A percentile compares a stretch with the other conserved stretches of the same genome.
Conservation (phyloP, 2,888 invertebrate species). For the Cinara cedri region DNA sequence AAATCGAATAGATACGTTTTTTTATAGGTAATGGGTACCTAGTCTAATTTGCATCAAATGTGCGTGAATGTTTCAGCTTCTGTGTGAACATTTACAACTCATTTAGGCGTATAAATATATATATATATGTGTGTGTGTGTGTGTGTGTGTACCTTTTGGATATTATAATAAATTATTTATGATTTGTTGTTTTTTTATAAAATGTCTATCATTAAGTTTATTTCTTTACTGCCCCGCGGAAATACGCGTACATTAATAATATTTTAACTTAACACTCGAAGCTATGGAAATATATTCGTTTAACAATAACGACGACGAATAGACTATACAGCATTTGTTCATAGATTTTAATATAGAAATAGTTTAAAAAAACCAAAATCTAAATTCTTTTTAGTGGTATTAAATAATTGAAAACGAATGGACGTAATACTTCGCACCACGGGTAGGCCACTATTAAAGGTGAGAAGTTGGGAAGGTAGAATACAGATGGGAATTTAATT, state of each 20-base stretch:
- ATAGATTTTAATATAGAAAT: too few species aligned
- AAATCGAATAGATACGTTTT: slow-evolving; percentile 24
- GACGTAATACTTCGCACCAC: too few species aligned
- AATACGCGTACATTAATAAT: not conserved
- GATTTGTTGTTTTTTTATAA: not conserved
- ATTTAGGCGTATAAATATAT: too few species aligned
- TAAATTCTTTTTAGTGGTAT: too few species aligned
- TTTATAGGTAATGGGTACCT: not conserved
- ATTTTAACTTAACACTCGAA: slow-evolving; percentile 11
- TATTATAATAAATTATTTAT: not conserved
- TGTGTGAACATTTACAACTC: slow-evolving; percentile 35
- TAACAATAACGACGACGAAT: not conserved
- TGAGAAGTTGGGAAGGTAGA: too few species aligned
- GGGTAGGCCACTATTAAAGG: too few species aligned
- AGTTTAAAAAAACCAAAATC: too few species aligned
- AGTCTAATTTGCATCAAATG: slow-evolving; percentile 47
- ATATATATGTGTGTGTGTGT: too few species aligned
- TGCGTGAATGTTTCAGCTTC: slow-evolving; percentile 42
- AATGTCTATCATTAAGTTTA: slow-evolving; percentile 2
- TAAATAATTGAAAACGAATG: too few species aligned
- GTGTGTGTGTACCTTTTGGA: not conserved
- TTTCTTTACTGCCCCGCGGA: not conserved
- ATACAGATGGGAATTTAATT: too few species aligned
- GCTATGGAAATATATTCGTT: not conserved
- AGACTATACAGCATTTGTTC: too few species aligned